Evolutionary conservation across 2,113 vertebrate species (phyloP).

Genomic region (Gopherus evgoodei): DNA sequence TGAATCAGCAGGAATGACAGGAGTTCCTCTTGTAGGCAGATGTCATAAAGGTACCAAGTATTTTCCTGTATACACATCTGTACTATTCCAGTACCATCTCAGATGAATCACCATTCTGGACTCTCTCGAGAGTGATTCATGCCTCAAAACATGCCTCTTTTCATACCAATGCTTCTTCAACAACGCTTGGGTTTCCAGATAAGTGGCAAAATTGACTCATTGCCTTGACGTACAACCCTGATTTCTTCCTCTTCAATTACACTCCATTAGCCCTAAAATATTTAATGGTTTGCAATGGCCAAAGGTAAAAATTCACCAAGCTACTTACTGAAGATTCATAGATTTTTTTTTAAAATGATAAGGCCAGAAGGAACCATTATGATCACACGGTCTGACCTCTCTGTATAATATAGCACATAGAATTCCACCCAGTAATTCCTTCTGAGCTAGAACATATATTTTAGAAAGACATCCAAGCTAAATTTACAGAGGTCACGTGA

Average conservation of each 20-base stretch:
- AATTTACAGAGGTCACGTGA: not conserved
- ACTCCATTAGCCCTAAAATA: not conserved
- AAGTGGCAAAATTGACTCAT: slow-evolving; percentile 15
- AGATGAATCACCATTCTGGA: not conserved
- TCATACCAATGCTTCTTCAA: not conserved
- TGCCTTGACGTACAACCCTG: not conserved
- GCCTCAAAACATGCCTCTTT: not conserved
- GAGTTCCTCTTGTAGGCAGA: not conserved
- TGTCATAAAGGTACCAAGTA: not conserved
- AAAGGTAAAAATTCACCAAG: not conserved
- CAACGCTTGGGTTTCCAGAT: not conserved
- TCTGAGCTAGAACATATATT: not conserved
- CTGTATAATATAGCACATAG: no score
- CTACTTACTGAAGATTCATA: not conserved
- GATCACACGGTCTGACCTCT: no score
- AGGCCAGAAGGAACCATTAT: no score
- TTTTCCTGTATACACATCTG: not conserved
- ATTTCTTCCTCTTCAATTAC: slow-evolving; percentile 16
- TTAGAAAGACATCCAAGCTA: not conserved
- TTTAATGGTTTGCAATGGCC: not conserved
- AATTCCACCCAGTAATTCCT: no score
- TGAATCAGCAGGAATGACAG: no score
- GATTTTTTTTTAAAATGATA: not conserved
- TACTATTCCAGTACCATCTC: not conserved
- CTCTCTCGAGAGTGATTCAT: slow-evolving; percentile 7